These are phyloP conservation scores for Drosophila cardini DNA, from an alignment of 1,140 invertebrate genomes.

Conservation along the genomic window DNA sequence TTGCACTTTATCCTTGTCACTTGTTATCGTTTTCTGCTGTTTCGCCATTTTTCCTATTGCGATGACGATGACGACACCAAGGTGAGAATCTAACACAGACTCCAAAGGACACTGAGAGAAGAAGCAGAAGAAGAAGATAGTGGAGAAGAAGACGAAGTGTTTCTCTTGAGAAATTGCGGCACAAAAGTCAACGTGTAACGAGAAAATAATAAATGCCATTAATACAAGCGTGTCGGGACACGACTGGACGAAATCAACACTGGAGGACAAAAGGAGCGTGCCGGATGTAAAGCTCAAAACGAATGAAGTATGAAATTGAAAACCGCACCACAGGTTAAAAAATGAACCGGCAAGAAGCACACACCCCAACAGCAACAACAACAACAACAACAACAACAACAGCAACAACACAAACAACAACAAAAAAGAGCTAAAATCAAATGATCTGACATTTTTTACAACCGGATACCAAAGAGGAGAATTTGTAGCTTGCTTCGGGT, in stretches of 20 bases:
- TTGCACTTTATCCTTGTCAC: slow-evolving; percentile 80
- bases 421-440: slow-evolving; percentile 42
- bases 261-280: slow-evolving; percentile 11
- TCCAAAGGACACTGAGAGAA: neutral
- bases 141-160: slow-evolving; percentile 30
- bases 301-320: slow-evolving; percentile 83
- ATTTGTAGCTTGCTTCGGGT: neutral
- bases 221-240: slow-evolving; percentile 61
- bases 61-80: slow-evolving; percentile 25
- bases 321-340: slow-evolving; percentile 61
- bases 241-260: slow-evolving; percentile 20
- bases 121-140: too few relatives aligned
- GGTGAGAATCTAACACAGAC: neutral
- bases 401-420: slow-evolving; percentile 6
- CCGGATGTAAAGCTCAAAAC: slow-evolving; percentile 59
- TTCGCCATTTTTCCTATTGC: slow-evolving; percentile 40
- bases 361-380: slow-evolving; percentile 3
- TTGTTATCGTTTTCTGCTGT: slow-evolving; percentile 72
- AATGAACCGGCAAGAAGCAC: slow-evolving; percentile 6
- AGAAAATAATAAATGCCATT: slow-evolving; percentile 84
- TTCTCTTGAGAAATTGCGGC: slow-evolving; percentile 75
- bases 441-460: slow-evolving; percentile 48
- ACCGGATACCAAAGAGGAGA: neutral
- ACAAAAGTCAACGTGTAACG: slow-evolving; percentile 83
- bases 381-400: slow-evolving; percentile 4